Percentiles rank a stretch among this genome's conserved stretches.
Conservation (phyloP, 2,888 invertebrate genomes). For the Kuschelorhynchus macadamiae region DNA sequence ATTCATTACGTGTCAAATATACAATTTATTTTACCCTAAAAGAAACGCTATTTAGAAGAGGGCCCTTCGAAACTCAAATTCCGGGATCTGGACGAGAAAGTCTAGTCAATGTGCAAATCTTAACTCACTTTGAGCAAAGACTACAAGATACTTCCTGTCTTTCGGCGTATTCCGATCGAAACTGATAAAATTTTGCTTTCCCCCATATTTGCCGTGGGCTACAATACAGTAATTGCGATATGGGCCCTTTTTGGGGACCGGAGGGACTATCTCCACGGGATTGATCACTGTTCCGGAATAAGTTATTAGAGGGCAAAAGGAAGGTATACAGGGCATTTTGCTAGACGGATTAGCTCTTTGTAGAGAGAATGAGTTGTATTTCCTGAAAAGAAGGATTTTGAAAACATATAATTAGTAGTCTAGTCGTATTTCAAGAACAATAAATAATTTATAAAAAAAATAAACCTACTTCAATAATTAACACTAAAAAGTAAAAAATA, state of each 20-base stretch:
- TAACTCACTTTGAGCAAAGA: constrained; percentile 45
- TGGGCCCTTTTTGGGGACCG: constrained; percentile 39
- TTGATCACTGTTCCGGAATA: constrained; percentile 53
- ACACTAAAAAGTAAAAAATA: too few relatives aligned
- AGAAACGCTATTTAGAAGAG: too few relatives aligned
- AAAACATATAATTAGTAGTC: too few relatives aligned
- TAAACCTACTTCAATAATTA: too few relatives aligned
- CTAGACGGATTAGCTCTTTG: too few relatives aligned
- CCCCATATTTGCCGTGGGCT: constrained; percentile 48
- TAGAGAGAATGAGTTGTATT: too few relatives aligned
- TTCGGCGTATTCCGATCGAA: constrained; percentile 31
- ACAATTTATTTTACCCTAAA: too few relatives aligned
- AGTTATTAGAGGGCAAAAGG: constrained; percentile 48
- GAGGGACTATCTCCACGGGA: constrained; percentile 42
- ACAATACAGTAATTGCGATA: constrained; percentile 57
- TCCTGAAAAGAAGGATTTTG: too few relatives aligned
- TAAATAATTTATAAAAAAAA: too few relatives aligned
- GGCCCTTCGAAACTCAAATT: too few relatives aligned
- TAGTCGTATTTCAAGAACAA: too few relatives aligned
- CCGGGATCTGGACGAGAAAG: constrained; percentile 2
- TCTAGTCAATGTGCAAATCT: constrained; percentile 46
- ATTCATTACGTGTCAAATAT: constrained; percentile 9
- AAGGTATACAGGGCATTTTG: not conserved
- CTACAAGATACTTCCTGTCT: constrained; percentile 40
- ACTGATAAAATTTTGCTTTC: constrained; percentile 41